Evolutionary conservation across 2,888 invertebrate genomes (phyloP), one percentile per base, ranked within the genome.

Genomic region (Craniophora ligustri): DNA sequence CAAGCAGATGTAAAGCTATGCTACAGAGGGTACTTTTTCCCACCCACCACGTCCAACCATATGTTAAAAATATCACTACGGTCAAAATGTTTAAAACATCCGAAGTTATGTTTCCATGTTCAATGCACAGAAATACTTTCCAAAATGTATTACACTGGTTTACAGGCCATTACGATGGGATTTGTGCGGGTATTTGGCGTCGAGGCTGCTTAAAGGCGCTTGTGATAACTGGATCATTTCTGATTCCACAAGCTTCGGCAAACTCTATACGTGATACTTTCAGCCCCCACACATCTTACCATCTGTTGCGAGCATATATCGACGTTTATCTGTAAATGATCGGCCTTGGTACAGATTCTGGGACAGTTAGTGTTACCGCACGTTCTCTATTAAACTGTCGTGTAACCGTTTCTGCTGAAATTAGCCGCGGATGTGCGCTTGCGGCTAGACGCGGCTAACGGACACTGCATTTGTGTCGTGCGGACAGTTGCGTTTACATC

Each of bases 291-390:
- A 51, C 62, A 41, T 56, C 48, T 60, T 64, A 32, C 64, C 72
- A 75, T 76, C 72, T 78, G 76, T 61, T 57, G 30, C 42, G 11
- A 36, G 53, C 47, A 31, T 56, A 56, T 73, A 78, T 75, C 67
- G 78, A 70, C 75, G 68, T 75, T 79, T 75, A 78, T 79, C 77
- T 78, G 70, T 66, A 76, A 79, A 82, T 81, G 76, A 75, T 75
- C 79, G 86, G 82, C 86, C 87, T 88, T 88, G 87, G 75, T 81
- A 83, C 79, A 74, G 72, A 86, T 88, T 83, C 87, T 78, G 65
- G 82, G 79, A 84, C 84, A 80, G 85, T 85, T 84, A 83, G 68
- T 75, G 71, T 78, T 79, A 82, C 82, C 81, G 83, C 79, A 80
- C 72, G 74, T 67, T 79, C 76, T 78, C 72, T 77, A 78, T 81